Evolutionary conservation across 2,797 vertebrate species (phyloP).

Genomic region (Epinephelus coioides): DNA sequence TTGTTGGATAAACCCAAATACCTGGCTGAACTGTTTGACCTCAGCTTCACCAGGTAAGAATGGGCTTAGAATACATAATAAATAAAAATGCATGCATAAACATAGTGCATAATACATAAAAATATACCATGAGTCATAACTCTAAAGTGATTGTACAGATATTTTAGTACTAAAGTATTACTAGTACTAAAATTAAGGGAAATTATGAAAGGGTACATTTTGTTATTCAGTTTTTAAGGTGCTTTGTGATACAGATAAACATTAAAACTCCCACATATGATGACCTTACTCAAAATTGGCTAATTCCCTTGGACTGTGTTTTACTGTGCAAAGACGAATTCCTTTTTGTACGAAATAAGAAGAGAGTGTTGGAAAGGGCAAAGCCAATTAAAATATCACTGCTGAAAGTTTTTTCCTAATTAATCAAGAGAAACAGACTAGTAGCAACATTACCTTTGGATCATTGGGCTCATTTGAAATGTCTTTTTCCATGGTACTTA

Average conservation of each 20-base stretch:
- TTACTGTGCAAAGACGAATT: background rate
- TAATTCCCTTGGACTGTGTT: background rate
- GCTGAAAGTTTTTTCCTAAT: background rate
- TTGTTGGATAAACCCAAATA: slow-evolving; percentile 84
- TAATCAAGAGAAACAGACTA: background rate
- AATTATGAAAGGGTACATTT: background rate
- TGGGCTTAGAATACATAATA: background rate
- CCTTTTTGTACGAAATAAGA: background rate
- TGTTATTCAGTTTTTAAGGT: background rate
- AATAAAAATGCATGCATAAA: background rate
- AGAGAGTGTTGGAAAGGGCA: background rate
- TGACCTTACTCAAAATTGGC: background rate
- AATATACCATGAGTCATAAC: background rate
- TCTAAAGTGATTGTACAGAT: background rate
- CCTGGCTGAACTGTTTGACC: slow-evolving; percentile 82
- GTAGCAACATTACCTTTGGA: background rate
- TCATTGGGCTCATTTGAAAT: background rate
- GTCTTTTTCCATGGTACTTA: background rate
- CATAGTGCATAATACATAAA: too few relatives aligned
- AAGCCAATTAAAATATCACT: background rate
- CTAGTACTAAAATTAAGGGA: background rate
- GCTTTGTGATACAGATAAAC: background rate
- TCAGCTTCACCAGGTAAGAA: slow-evolving; percentile 81
- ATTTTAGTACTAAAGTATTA: background rate
- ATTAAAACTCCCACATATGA: background rate